A percentile compares a stretch with the other conserved stretches of the same genome.
Conservation (phyloP, 2,888 invertebrate species). For the Caenorhabditis imperialis region DNA sequence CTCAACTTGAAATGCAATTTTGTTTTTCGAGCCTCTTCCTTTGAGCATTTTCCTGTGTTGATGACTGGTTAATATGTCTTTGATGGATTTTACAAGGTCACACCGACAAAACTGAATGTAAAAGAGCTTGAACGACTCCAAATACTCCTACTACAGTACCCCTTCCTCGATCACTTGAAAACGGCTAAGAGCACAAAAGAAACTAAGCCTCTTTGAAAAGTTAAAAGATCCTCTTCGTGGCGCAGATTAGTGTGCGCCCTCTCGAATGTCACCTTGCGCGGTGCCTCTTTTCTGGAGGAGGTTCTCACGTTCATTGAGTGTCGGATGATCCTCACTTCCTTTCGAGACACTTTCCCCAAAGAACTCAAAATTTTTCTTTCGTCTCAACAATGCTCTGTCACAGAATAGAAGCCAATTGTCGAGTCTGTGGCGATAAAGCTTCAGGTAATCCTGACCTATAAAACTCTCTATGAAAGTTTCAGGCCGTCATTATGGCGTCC, state of each 20-base stretch:
- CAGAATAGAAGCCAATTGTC: slow-evolving; percentile 23
- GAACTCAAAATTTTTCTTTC: neutral
- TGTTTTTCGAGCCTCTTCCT: too few species aligned
- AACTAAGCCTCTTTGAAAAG: too few species aligned
- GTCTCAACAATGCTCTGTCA: slow-evolving; percentile 6
- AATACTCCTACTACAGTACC: too few species aligned
- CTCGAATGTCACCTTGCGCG: slow-evolving; percentile 33
- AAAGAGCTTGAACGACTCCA: too few species aligned
- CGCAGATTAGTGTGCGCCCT: slow-evolving; percentile 16
- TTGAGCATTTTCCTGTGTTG: too few species aligned
- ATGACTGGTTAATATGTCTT: too few species aligned
- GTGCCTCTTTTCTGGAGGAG: neutral
- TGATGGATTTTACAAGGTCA: too few species aligned
- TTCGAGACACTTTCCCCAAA: neutral
- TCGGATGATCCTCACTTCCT: slow-evolving; percentile 6
- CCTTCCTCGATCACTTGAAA: too few species aligned
- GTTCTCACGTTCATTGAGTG: slow-evolving; percentile 49
- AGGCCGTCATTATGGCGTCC: slow-evolving; percentile 79
- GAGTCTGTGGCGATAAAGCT: slow-evolving; percentile 71
- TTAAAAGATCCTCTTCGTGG: neutral
- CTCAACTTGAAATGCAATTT: too few species aligned
- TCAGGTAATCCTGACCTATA: slow-evolving; percentile 56
- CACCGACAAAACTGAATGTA: too few species aligned
- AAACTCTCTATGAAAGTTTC: slow-evolving; percentile 2
- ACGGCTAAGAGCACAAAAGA: too few species aligned